Evolutionary conservation across 2,113 vertebrate species (phyloP), one percentile per base, ranked within the genome.

Genomic region (Nerophis lumbriciformis): DNA sequence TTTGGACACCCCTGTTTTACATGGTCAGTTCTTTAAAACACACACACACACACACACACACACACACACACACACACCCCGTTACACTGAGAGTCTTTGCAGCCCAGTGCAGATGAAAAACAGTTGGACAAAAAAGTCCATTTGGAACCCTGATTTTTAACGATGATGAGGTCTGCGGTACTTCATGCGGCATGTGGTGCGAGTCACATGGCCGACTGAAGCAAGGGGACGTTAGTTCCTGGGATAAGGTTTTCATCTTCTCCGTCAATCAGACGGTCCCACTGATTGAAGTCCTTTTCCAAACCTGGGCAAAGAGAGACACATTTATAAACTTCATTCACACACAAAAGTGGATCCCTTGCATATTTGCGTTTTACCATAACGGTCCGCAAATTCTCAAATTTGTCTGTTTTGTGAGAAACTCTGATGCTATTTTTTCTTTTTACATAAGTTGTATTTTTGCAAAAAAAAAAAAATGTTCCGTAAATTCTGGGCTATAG

Each of bases 251-350:
- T 89, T 6, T 87, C 75, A 61, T 96, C 90, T 72, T 92, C 28
- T 2, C 95, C 96, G 39, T 99, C 92, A 59, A 98, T 90, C 48
- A 98, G 87, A 64, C 66, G 59, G 68, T 97, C 89, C 95, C 95
- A 98, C 63, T 87, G 91, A 73, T 96, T 88, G 4, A 98, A 98
- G 80, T 92, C 84, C 73, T 89, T 93, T 55, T 91, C 71, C 61
- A 98, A 87, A 82, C 82, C 96, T 99, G 16, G 9, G 3, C n/a
- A 3, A 61, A 5, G 19, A 16, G 19, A 21, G 8, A 4, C 42
- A 53, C 1, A 4, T n/a, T 10, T 14, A 7, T 9, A 3, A 28
- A 49, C 10, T 1, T 10, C 4, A 38, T 14, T 49, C 21, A 45
- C 12, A 63, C 38, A 62, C 12, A 49, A 15, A 28, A 28, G 28